phyloP scores from a whole-genome alignment of 2,888 invertebrate species.

The Caenorhabditis angaria region DNA sequence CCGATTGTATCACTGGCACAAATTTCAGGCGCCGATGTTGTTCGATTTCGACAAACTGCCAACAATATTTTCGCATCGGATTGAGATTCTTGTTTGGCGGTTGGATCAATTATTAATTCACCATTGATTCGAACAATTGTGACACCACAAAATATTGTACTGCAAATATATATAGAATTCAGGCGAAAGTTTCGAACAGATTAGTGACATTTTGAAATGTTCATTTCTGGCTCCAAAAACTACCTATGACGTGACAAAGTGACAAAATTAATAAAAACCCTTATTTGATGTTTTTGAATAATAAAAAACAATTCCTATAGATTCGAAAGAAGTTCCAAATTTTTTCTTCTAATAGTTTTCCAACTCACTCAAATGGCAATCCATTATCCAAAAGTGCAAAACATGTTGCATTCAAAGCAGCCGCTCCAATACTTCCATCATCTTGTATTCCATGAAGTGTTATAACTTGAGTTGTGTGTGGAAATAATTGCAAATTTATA shows the following conservation, averaged over 20 bases:
- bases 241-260: too few species aligned
- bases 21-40: slow-evolving; percentile 19
- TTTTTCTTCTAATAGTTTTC: background rate
- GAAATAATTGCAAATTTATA: slow-evolving; percentile 50
- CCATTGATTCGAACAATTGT: slow-evolving; percentile 48
- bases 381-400: slow-evolving; percentile 53
- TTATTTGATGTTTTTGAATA: slow-evolving; percentile 1
- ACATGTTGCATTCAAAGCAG: slow-evolving; percentile 48
- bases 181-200: too few species aligned
- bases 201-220: too few species aligned
- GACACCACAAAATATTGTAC: slow-evolving; percentile 55
- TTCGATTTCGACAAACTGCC: slow-evolving; percentile 23
- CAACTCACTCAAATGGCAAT: slow-evolving; percentile 38
- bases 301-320: background rate
- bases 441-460: slow-evolving; percentile 54
- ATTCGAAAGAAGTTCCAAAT: background rate
- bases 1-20: slow-evolving; percentile 32
- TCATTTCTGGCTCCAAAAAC: slow-evolving; percentile 17
- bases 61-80: slow-evolving; percentile 49
- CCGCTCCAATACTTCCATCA: slow-evolving; percentile 53
- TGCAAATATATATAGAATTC: slow-evolving; percentile 8
- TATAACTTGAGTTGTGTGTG: slow-evolving; percentile 47
- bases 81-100: slow-evolving; percentile 40
- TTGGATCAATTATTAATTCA: slow-evolving; percentile 50
- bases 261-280: too few species aligned